Evolutionary conservation across 2,113 vertebrate species (phyloP), one percentile per base, ranked within the genome.

Genomic region (Cyanoramphus novaezelandiae): DNA sequence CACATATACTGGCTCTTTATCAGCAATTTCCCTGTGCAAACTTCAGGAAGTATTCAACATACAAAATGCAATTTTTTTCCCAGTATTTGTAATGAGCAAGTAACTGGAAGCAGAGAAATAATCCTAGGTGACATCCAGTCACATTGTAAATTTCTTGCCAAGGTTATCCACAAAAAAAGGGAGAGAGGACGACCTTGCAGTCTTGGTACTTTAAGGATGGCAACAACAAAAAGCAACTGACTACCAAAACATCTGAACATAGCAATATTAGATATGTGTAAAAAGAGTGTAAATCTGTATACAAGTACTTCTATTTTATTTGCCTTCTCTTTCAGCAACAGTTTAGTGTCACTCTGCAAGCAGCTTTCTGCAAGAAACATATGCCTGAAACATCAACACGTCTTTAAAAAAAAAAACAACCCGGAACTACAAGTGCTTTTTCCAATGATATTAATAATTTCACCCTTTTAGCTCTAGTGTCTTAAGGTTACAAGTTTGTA

Each of bases 351-450:
- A 50, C 60, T 90, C 68, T 67, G 25, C 49, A 69, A 76, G 13
- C 17, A 82, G 44, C 14, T 43, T 74, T 81, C 65, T 46, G 16
- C 49, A 76, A 76, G 33, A 68, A 74, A 52, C 4, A 35, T 1
- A 29, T 0, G 0, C 4, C 29, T 5, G 8, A 85, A 21, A 87
- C 2, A 8, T 7, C 31, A 68, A 17, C 3, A 10, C 9, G 12
- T 28, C 28, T 67, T 78, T 46, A 8, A 9, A 55, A 41, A 82
- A 57, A 74, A 44, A 0, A 10, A 16, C 39, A 39, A 60, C 29
- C 11, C 37, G 55, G 46, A 81, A 60, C 52, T 1, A 67, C 16
- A 72, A 0, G 1, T 39, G 33, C 19, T 55, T 85, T 28, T 79
- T 35, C 12, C 39, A 79, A 33, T 27, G 3, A 70, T 15, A 74